A percentile compares a stretch with the other conserved stretches of the same genome.
phyloP scores from a whole-genome alignment of 2,797 vertebrate genomes.

The Meriones psammophilus region DNA sequence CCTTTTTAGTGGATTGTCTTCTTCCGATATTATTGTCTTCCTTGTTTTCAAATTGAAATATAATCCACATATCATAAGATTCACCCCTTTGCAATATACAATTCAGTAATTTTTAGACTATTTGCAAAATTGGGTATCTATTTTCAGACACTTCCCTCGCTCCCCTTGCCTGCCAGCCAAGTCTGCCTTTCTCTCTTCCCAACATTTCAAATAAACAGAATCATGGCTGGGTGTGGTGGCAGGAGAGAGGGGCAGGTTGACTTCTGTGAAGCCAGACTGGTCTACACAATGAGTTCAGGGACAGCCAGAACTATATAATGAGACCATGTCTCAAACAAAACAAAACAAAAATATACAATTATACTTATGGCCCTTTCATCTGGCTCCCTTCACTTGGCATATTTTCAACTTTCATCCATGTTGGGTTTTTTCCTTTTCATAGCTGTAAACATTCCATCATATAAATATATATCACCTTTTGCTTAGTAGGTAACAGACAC shows the following conservation, averaged over 20 bases:
- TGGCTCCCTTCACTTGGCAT: neutral
- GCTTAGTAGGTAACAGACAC: neutral
- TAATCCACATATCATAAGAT: neutral
- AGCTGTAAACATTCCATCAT: neutral
- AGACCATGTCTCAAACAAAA: neutral
- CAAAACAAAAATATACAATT: neutral
- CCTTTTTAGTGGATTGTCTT: constrained; percentile 30
- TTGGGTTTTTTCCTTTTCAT: neutral
- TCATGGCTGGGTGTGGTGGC: neutral
- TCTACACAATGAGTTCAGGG: neutral
- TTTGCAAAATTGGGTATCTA: neutral
- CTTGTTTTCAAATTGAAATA: constrained; percentile 30
- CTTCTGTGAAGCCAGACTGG: neutral
- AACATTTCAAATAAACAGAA: constrained; percentile 3
- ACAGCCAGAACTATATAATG: neutral
- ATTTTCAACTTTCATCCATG: neutral
- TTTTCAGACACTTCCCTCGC: neutral
- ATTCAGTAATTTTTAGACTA: neutral
- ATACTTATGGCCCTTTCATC: neutral
- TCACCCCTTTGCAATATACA: neutral
- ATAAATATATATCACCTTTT: neutral
- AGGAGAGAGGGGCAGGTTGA: neutral
- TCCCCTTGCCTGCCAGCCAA: neutral
- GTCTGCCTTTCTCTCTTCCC: neutral
- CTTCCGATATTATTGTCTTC: constrained; percentile 11